These are phyloP conservation scores for Oncorhynchus keta DNA, from an alignment of 2,113 vertebrate genomes.

Conservation along the genomic window DNA sequence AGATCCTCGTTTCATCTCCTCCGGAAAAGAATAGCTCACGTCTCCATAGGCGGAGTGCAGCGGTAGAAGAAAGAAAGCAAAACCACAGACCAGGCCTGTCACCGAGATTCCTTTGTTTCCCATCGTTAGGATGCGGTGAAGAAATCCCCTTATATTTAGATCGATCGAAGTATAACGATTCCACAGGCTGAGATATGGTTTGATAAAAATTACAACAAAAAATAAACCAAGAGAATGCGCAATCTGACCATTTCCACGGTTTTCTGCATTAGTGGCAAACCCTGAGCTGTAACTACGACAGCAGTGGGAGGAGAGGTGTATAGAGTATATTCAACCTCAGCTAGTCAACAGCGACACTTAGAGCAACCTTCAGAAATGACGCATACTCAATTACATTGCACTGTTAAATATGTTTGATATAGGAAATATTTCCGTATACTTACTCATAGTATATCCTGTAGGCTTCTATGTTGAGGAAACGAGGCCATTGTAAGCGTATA, in stretches of 20 bases:
- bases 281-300: background rate
- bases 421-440: too few species aligned
- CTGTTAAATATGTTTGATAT: background rate
- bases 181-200: background rate
- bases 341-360: constrained; percentile 49
- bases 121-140: constrained; percentile 19
- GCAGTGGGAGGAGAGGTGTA: too few species aligned
- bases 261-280: background rate
- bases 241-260: background rate
- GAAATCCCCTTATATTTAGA: background rate
- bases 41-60: constrained; percentile 45
- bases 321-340: too few species aligned
- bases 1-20: constrained; percentile 75
- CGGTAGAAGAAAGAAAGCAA: constrained; percentile 37
- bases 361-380: constrained; percentile 23
- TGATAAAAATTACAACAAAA: background rate
- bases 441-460: too few species aligned
- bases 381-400: background rate
- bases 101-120: background rate
- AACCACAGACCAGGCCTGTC: background rate
- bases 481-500: too few species aligned
- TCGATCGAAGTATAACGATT: background rate
- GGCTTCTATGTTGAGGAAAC: too few species aligned
- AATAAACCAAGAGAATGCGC: background rate
- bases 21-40: constrained; percentile 72